Evolutionary conservation across 1,140 invertebrate species (phyloP), one percentile per base, ranked within the genome.

Genomic region (Lepidurus apus): DNA sequence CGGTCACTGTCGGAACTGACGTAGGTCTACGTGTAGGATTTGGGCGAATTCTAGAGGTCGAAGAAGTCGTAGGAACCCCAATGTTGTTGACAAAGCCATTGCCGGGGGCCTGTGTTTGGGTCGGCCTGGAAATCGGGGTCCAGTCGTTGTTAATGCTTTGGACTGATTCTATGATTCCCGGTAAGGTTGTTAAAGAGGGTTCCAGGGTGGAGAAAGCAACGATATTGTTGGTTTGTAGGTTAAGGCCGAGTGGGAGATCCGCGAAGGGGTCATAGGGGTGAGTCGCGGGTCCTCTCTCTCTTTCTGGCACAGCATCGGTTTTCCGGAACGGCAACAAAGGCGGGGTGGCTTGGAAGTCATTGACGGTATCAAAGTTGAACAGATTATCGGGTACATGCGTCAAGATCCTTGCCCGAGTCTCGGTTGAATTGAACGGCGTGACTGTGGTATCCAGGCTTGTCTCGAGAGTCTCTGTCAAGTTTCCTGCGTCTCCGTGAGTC

Each of bases 221-320:
- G 21, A 65, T 65, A 21, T 65, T 65, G 53, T 65, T 65, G 53
- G 53, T 65, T 65, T 65, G 53, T 65, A 65, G 53, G n/a, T 65
- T 65, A 65, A 65, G 53, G 53, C 53, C 53, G 21, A 65, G 53
- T 21, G 53, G 53, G 53, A 65, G 53, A 4, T n/a, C 13, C 17
- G 53, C 17, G 53, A 65, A 65, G 21, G 53, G 53, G 53, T 65
- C 53, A 65, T 65, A 21, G 3, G 53, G 13, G 53, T 17, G 53
- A 65, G 6, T 13, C 6, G 53, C 21, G 13, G 53, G 53, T 65
- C 53, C 21, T 65, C 53, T 65, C 53, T 65, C 53, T 7, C 53
- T 65, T 65, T 65, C 53, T 65, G 53, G 13, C 13, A 21, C 53
- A 21, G 53, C 53, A 65, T 65, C 53, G 6, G 53, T 65, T 65